A percentile compares a stretch with the other conserved stretches of the same genome.
phyloP scores from a whole-genome alignment of 2,113 vertebrate species.

The Hippocampus mohnikei region DNA sequence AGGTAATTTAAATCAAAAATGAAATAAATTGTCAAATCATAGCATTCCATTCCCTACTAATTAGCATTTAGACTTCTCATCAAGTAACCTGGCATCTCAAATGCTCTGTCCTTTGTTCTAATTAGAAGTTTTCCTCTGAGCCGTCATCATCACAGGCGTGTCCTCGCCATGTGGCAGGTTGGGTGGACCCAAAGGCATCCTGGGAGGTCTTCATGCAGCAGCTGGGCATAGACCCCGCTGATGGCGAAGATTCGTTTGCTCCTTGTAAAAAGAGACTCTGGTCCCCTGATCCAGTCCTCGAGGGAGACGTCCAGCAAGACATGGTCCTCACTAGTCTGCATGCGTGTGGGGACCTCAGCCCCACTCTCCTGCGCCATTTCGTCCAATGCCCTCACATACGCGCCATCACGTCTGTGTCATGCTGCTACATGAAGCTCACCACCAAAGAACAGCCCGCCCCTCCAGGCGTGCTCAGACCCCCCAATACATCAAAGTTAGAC shows the following conservation, averaged over 20 bases:
- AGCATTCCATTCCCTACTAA: neutral
- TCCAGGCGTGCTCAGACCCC: conserved; percentile 41
- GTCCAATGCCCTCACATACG: conserved; percentile 71
- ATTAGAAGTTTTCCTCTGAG: conserved; percentile 37
- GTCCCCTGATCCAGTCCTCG: conserved; percentile 19
- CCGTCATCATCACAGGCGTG: conserved; percentile 10
- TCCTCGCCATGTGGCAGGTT: conserved; percentile 75
- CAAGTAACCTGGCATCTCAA: neutral
- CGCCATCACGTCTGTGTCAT: conserved; percentile 82
- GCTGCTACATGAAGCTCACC: conserved; percentile 93
- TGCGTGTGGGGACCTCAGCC: conserved; percentile 87
- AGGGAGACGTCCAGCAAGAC: conserved; percentile 13
- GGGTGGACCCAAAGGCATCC: conserved; percentile 75
- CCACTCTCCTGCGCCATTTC: conserved; percentile 84
- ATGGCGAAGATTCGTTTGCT: neutral
- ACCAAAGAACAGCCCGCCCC: conserved; percentile 56
- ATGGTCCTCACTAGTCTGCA: conserved; percentile 86
- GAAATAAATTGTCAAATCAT: neutral
- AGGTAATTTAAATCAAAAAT: conserved; percentile 37
- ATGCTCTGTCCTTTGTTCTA: neutral
- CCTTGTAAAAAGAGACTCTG: conserved; percentile 52
- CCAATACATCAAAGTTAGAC: neutral
- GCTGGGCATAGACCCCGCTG: conserved; percentile 32
- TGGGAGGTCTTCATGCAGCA: conserved; percentile 78
- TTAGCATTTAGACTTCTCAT: neutral